These are phyloP conservation scores for Drosophila repletoides DNA, from an alignment of 1,140 invertebrate genomes.

Conservation along the genomic window DNA sequence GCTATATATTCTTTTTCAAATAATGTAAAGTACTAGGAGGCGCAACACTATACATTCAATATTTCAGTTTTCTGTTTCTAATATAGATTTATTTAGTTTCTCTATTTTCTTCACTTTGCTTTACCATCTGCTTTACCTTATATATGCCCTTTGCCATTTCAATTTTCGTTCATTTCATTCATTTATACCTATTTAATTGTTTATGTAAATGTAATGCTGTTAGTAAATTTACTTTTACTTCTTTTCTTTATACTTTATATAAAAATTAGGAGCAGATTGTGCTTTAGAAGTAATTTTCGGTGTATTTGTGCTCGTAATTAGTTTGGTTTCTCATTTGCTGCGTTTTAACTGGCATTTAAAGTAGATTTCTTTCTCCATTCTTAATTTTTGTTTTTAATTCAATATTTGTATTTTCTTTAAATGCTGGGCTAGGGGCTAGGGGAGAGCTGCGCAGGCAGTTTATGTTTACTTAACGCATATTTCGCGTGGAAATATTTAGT, in stretches of 20 bases:
- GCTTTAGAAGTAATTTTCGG: conserved; percentile 38
- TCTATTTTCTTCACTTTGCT: conserved; percentile 16
- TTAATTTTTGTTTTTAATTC: too few relatives aligned
- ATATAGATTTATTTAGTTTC: conserved; percentile 33
- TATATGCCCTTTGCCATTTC: conserved; percentile 1
- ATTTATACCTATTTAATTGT: conserved; percentile 41
- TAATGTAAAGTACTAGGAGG: conserved; percentile 74
- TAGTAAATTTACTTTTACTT: conserved; percentile 34
- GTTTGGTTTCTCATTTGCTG: conserved; percentile 29
- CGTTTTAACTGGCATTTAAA: conserved; percentile 26
- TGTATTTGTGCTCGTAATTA: conserved; percentile 38
- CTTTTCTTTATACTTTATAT: conserved; percentile 19
- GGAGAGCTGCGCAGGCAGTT: conserved; percentile 49
- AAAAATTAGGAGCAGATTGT: conserved; percentile 44
- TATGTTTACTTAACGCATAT: conserved; percentile 26
- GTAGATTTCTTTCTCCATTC: conserved; percentile 8
- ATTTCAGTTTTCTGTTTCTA: conserved; percentile 50
- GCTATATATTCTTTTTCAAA: conserved; percentile 63
- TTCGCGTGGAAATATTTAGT: conserved; percentile 29
- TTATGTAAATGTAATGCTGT: conserved; percentile 42
- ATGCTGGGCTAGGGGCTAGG: conserved; percentile 31
- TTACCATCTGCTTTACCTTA: conserved; percentile 17
- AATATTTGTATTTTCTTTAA: conserved; percentile 42
- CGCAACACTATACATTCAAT: conserved; percentile 79
- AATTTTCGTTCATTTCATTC: conserved; percentile 18